These are phyloP conservation scores for Danaus chrysippus DNA, from an alignment of 2,888 invertebrate genomes.

Conservation along the genomic window DNA sequence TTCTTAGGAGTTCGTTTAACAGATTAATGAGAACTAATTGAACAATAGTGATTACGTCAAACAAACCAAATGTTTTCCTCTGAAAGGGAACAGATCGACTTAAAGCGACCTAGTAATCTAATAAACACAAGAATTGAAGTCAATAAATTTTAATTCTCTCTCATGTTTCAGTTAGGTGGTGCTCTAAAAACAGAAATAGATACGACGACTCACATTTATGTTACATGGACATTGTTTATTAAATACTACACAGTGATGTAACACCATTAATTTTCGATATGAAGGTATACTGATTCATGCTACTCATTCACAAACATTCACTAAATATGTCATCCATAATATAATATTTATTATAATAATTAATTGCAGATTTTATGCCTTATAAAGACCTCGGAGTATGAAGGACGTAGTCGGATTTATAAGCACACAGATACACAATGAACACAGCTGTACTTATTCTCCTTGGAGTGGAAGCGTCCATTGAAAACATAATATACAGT, in stretches of 20 bases:
- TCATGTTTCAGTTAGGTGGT: neutral
- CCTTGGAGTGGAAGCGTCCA: slow-evolving; percentile 57
- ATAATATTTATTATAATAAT: neutral
- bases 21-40: too few species aligned
- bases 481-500: slow-evolving; percentile 58
- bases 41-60: too few species aligned
- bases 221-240: neutral
- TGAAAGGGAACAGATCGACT: neutral
- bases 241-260: neutral
- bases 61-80: too few species aligned
- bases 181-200: slow-evolving; percentile 13
- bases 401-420: slow-evolving; percentile 41
- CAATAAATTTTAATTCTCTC: slow-evolving; percentile 4
- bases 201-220: neutral
- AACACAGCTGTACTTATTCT: slow-evolving; percentile 37
- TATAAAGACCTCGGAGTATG: slow-evolving; percentile 32
- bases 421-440: slow-evolving; percentile 38
- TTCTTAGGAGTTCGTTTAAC: too few species aligned
- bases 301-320: too few species aligned
- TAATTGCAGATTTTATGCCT: slow-evolving; percentile 15
- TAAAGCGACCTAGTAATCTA: neutral
- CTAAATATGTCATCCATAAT: too few species aligned
- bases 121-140: neutral
- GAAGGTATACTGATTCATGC: too few species aligned
- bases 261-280: too few species aligned